phyloP scores from a whole-genome alignment of 2,113 vertebrate genomes.

The Dicerorhinus sumatrensis region DNA sequence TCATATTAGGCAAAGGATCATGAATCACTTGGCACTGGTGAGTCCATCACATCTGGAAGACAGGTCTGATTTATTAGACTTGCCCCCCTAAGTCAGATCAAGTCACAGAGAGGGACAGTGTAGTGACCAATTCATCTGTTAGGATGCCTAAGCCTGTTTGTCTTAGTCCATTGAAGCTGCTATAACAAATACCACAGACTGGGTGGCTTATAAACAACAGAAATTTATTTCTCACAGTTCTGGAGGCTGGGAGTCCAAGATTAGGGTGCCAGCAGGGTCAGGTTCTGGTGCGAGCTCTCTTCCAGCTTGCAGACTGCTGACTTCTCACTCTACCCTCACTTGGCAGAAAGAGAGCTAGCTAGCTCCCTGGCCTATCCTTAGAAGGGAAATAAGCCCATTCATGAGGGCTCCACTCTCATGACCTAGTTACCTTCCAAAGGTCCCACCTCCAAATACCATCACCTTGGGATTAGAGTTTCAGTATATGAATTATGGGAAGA shows the following conservation, averaged over 20 bases:
- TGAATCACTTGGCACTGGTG: background rate
- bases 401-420: too few species aligned
- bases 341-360: background rate
- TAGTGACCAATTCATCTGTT: background rate
- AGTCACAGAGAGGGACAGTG: background rate
- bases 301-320: too few species aligned
- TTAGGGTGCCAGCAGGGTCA: too few species aligned
- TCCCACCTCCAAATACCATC: too few species aligned
- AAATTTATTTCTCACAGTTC: too few species aligned
- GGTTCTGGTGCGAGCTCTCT: background rate
- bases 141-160: background rate
- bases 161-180: background rate
- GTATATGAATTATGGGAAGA: background rate
- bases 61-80: background rate
- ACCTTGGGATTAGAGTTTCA: too few species aligned
- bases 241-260: too few species aligned
- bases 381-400: background rate
- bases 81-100: background rate
- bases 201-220: too few species aligned
- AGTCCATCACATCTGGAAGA: background rate
- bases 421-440: too few species aligned
- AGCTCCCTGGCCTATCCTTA: background rate
- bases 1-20: background rate
- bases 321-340: background rate
- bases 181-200: too few species aligned